These are phyloP conservation scores for Leucophora obtusa DNA, from an alignment of 2,888 invertebrate genomes.

Conservation along the genomic window DNA sequence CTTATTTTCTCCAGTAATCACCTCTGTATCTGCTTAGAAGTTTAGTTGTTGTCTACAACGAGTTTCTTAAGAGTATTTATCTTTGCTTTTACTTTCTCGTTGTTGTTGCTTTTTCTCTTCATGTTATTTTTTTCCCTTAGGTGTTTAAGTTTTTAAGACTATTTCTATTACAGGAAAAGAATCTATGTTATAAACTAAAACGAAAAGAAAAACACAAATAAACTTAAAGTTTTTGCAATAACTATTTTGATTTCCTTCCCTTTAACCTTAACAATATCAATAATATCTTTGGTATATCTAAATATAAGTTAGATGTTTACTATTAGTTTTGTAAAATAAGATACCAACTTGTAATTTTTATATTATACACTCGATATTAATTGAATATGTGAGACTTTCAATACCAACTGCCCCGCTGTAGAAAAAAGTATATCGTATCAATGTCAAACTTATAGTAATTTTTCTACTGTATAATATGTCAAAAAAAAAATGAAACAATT, in stretches of 20 bases:
- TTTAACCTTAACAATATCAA: background rate
- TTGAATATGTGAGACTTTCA: too few species aligned
- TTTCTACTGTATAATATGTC: too few species aligned
- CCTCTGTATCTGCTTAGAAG: conserved; percentile 25
- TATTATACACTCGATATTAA: conserved; percentile 9
- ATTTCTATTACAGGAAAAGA: conserved; percentile 32
- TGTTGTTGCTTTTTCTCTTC: too few species aligned
- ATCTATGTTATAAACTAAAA: background rate
- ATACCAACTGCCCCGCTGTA: too few species aligned
- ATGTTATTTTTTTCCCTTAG: conserved; percentile 20
- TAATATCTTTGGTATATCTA: background rate
- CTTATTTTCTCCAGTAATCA: background rate
- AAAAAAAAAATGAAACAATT: too few species aligned
- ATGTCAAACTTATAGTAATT: too few species aligned
- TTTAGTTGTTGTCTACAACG: conserved; percentile 34
- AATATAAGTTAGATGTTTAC: background rate
- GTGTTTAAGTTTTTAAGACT: conserved; percentile 48
- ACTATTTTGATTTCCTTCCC: background rate
- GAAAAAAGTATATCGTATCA: too few species aligned
- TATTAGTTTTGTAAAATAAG: conserved; percentile 29
- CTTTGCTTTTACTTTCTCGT: background rate
- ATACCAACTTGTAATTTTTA: conserved; percentile 35
- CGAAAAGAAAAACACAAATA: conserved; percentile 6
- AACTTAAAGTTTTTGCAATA: conserved; percentile 7
- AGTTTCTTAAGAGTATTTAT: conserved; percentile 49